Evolutionary conservation across 2,797 vertebrate species (phyloP), one percentile per base, ranked within the genome.

Genomic region (Labroides dimidiatus): DNA sequence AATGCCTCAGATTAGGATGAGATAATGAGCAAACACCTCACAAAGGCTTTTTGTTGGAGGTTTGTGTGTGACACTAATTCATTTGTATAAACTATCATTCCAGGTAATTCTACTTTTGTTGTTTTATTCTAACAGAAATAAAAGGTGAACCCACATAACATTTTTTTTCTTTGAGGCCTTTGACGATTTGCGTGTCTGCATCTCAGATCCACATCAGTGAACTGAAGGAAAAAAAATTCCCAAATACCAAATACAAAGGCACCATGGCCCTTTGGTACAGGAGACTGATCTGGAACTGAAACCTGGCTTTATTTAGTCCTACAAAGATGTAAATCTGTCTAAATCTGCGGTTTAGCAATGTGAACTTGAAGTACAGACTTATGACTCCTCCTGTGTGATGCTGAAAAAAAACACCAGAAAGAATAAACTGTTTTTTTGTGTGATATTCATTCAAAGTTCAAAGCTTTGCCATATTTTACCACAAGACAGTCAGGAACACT

Each of bases 211-310:
- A 21, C 59, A 67, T 64, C 27, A 21, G 11, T 19, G 24, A 54
- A 57, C 56, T 19, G 10, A 37, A 11, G 19, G n/a, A n/a, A n/a
- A n/a, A n/a, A n/a, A n/a, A n/a, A n/a, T n/a, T n/a, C n/a, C n/a
- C n/a, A n/a, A n/a, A n/a, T n/a, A n/a, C 23, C 57, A 24, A 21
- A 17, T 21, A 6, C 15, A 42, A 23, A 24, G 33, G 2, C 21
- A 33, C 49, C 14, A 60, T 24, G 23, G 15, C 19, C 53, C 45
- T 19, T 21, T 47, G 59, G 33, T 65, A 56, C 15, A 41, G n/a
- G n/a, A 42, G 17, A 19, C 17, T 13, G 20, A 73, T 62, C 12
- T 63, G 44, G 52, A 62, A 49, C 10, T 60, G 48, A 72, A 74
- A 57, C 49, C 1, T 10, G 13, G 13, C 50, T 69, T 79, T 42